These are phyloP conservation scores for Idaea straminata DNA, from an alignment of 2,888 invertebrate species.

Conservation along the genomic window DNA sequence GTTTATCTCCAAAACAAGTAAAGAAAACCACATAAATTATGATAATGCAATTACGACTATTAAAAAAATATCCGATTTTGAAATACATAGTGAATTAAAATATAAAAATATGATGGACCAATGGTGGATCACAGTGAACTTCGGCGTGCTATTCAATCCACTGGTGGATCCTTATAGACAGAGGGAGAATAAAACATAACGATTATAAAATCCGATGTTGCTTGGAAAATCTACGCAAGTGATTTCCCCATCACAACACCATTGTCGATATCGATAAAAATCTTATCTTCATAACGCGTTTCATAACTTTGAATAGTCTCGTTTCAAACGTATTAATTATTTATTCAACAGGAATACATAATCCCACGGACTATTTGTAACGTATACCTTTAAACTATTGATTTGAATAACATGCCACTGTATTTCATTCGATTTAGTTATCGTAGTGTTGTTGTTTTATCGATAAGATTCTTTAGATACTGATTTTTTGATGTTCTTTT, in stretches of 20 bases:
- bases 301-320: background rate
- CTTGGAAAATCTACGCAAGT: background rate
- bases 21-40: too few relatives aligned
- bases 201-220: background rate
- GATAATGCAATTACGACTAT: too few relatives aligned
- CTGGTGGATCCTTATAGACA: too few relatives aligned
- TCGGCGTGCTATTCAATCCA: too few relatives aligned
- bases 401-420: constrained; percentile 17
- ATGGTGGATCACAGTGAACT: too few relatives aligned
- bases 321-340: constrained; percentile 11
- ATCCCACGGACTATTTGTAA: constrained; percentile 25
- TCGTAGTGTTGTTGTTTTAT: constrained; percentile 1
- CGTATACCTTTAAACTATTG: constrained; percentile 25
- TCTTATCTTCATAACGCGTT: background rate
- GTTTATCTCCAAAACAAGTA: too few relatives aligned
- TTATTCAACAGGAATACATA: constrained; percentile 18
- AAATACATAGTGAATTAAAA: too few relatives aligned
- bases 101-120: too few relatives aligned
- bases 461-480: background rate
- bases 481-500: background rate
- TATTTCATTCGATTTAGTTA: constrained; percentile 9
- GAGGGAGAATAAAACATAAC: too few relatives aligned
- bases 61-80: too few relatives aligned
- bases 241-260: background rate
- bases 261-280: background rate